These are phyloP conservation scores for Glyphotaelius pellucidus DNA, from an alignment of 2,888 invertebrate species.

Conservation along the genomic window DNA sequence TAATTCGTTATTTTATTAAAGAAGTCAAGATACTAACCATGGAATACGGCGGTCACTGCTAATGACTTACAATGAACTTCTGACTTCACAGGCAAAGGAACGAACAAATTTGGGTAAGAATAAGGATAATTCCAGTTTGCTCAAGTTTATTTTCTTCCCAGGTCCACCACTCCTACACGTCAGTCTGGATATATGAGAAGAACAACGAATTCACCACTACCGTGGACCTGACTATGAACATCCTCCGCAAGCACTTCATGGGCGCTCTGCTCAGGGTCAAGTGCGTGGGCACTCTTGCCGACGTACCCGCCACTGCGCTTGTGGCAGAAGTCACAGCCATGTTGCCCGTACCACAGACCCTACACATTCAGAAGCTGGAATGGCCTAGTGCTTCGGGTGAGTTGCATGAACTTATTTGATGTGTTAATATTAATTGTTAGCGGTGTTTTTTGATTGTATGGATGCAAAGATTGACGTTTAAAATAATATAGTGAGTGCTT, in stretches of 20 bases:
- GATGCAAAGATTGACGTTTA: not conserved
- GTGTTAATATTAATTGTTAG: not conserved
- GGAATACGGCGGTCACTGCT: too few relatives aligned
- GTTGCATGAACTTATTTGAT: not conserved
- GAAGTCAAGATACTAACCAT: too few relatives aligned
- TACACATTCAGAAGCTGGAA: constrained; percentile 64
- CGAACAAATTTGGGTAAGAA: too few relatives aligned
- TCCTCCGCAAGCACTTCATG: constrained; percentile 55
- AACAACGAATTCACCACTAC: constrained; percentile 56
- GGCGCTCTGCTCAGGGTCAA: constrained; percentile 56
- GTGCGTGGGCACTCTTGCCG: constrained; percentile 52
- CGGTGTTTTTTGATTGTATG: not conserved
- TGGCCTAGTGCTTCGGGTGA: constrained; percentile 60
- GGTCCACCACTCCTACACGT: constrained; percentile 49
- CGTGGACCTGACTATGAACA: constrained; percentile 52
- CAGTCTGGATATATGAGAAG: constrained; percentile 3
- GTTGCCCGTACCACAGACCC: constrained; percentile 65
- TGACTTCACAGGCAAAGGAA: too few relatives aligned
- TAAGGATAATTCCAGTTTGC: too few relatives aligned
- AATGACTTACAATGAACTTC: too few relatives aligned
- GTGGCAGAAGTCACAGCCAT: constrained; percentile 59
- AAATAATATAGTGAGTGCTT: too few relatives aligned
- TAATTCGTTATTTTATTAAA: too few relatives aligned
- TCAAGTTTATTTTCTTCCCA: not conserved
- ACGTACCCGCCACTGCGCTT: constrained; percentile 51